Evolutionary conservation across 2,113 vertebrate species (phyloP).

Genomic region (Perognathus longimembris): DNA sequence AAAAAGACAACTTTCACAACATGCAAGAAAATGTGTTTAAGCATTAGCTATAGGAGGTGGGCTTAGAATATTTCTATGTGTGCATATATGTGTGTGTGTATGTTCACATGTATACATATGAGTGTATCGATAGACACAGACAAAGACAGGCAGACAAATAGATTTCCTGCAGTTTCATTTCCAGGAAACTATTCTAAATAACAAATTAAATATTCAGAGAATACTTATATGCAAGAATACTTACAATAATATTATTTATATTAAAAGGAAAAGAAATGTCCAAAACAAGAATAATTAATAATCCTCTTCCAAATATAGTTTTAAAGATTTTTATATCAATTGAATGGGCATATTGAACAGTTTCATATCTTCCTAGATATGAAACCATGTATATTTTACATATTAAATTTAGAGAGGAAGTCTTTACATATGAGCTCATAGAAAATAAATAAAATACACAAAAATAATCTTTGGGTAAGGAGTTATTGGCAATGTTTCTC

Average conservation of each 20-base stretch:
- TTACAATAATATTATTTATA: not conserved
- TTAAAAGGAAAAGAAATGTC: not conserved
- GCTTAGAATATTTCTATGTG: not conserved
- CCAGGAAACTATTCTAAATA: not conserved
- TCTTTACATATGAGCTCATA: not conserved
- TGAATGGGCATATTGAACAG: not conserved
- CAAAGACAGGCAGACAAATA: too few species aligned
- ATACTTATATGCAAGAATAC: not conserved
- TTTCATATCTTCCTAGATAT: not conserved
- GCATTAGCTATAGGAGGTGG: not conserved
- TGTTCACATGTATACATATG: too few species aligned
- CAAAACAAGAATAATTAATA: not conserved
- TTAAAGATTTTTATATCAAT: conserved; percentile 5
- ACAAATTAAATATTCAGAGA: not conserved
- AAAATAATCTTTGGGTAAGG: not conserved
- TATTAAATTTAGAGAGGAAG: not conserved
- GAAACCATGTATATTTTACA: not conserved
- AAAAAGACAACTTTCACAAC: not conserved
- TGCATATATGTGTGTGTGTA: too few species aligned
- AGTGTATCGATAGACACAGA: too few species aligned
- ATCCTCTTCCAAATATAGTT: not conserved
- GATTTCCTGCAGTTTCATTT: not conserved
- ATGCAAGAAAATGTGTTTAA: not conserved
- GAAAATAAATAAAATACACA: not conserved
- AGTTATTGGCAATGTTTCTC: not conserved